Conservation (phyloP, 2,888 invertebrate species). For the Cerastis leucographa region DNA sequence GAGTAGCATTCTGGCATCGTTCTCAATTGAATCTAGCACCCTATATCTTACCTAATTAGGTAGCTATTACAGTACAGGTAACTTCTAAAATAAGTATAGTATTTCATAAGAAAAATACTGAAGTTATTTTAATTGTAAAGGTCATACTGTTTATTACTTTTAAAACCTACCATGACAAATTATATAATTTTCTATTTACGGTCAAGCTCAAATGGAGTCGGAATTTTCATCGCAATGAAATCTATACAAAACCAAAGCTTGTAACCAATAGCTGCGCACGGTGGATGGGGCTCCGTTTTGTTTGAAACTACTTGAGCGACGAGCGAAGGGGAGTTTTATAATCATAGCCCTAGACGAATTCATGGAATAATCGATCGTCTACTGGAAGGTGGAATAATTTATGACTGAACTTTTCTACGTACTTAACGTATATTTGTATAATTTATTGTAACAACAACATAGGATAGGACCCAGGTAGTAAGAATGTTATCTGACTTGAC, state of each 20-base stretch:
- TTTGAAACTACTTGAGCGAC: conserved; percentile 67
- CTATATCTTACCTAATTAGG: background rate
- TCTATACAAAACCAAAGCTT: conserved; percentile 61
- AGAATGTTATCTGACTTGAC: background rate
- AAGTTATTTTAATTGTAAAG: background rate
- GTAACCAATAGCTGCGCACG: conserved; percentile 71
- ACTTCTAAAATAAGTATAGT: background rate
- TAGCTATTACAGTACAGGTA: background rate
- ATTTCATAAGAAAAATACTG: background rate
- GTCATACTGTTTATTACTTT: background rate
- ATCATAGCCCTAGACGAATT: conserved; percentile 11
- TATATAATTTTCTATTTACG: conserved; percentile 16
- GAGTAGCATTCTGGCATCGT: background rate
- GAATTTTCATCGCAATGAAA: conserved; percentile 46
- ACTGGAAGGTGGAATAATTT: background rate
- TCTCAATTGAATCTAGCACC: background rate
- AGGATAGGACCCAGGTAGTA: background rate
- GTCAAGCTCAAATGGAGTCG: conserved; percentile 17
- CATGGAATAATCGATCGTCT: conserved; percentile 2
- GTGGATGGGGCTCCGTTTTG: conserved; percentile 69
- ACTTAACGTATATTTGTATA: background rate
- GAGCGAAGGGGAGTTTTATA: conserved; percentile 41
- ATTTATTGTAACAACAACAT: background rate
- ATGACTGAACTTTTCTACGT: background rate
- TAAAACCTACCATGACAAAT: conserved; percentile 16